A percentile compares a stretch with the other conserved stretches of the same genome.
Evolutionary conservation across 2,888 invertebrate species (phyloP).

Genomic region (Nycteola revayana): DNA sequence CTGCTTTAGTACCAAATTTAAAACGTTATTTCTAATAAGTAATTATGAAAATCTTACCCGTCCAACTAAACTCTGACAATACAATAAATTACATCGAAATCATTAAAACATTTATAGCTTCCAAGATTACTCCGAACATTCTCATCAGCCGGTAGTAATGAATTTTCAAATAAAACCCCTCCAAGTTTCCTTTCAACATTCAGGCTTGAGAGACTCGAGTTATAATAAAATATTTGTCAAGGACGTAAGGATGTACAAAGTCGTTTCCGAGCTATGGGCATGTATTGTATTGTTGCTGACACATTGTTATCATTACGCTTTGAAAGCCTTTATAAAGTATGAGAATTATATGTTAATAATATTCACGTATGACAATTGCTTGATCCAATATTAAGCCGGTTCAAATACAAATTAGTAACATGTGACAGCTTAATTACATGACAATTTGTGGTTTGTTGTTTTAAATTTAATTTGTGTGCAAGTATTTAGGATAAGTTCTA

Average conservation of each 20-base stretch:
- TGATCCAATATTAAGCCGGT: no score
- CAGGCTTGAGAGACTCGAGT: conserved; percentile 9
- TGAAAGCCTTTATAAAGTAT: conserved; percentile 6
- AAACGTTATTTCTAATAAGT: no score
- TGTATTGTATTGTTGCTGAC: conserved; percentile 22
- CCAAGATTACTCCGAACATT: conserved; percentile 21
- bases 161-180: conserved; percentile 26
- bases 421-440: no score
- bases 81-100: no score
- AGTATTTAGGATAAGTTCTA: no score
- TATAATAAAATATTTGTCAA: conserved; percentile 33
- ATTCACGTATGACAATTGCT: no score
- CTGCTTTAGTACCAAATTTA: no score
- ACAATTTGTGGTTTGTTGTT: no score
- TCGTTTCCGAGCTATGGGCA: conserved; percentile 24
- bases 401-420: no score
- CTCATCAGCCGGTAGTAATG: conserved; percentile 20
- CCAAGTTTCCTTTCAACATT: conserved; percentile 13
- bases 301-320: conserved; percentile 10
- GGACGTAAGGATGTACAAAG: conserved; percentile 22
- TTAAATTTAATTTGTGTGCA: no score
- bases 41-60: no score
- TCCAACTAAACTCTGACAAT: no score
- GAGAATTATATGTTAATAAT: background rate
- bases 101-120: conserved; percentile 19